These are phyloP conservation scores for Sebastes matsubarae DNA, from an alignment of 2,797 vertebrate genomes.

Conservation along the genomic window DNA sequence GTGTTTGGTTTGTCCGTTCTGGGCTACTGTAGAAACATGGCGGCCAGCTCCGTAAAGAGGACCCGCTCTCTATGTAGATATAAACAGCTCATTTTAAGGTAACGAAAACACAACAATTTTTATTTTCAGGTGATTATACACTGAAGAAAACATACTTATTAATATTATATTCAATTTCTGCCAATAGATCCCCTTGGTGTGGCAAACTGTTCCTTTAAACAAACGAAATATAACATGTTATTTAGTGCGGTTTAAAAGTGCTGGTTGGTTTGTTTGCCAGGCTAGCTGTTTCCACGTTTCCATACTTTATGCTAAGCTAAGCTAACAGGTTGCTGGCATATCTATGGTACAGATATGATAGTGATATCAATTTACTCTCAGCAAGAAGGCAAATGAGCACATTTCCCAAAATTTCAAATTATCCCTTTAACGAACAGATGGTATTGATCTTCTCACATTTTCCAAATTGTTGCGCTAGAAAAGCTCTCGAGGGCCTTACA, in stretches of 20 bases:
- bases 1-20: too few relatives aligned
- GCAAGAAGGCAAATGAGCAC: neutral
- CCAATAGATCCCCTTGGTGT: too few relatives aligned
- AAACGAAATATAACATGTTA: too few relatives aligned
- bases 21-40: too few relatives aligned
- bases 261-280: neutral
- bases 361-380: neutral
- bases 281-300: neutral
- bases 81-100: too few relatives aligned
- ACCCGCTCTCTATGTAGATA: too few relatives aligned
- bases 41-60: too few relatives aligned
- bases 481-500: neutral
- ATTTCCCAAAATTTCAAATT: neutral
- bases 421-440: neutral
- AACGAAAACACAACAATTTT: too few relatives aligned
- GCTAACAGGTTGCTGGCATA: neutral
- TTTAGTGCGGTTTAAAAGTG: neutral
- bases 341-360: neutral
- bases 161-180: too few relatives aligned
- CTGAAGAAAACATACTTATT: too few relatives aligned
- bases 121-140: too few relatives aligned
- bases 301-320: neutral
- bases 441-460: neutral
- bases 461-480: neutral
- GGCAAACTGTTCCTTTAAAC: too few relatives aligned